A percentile compares a stretch with the other conserved stretches of the same genome.
These are phyloP conservation scores for Platypus cylindrus DNA, from an alignment of 2,888 invertebrate species.

Conservation along the genomic window DNA sequence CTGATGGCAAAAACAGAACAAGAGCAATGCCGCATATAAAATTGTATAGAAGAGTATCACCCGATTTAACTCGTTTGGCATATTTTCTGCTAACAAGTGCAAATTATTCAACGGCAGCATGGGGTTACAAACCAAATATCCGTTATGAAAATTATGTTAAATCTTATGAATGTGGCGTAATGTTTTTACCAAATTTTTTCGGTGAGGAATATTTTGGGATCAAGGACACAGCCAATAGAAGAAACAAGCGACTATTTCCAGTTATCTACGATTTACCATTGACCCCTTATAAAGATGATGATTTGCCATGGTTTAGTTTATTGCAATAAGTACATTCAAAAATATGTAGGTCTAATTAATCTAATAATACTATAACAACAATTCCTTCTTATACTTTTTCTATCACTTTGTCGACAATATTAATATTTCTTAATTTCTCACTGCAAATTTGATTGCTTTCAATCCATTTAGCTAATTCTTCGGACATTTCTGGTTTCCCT, in stretches of 20 bases:
- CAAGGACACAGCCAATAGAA: conserved; percentile 19
- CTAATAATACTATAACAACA: background rate
- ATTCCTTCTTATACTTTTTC: conserved; percentile 1
- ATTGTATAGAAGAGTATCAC: conserved; percentile 66
- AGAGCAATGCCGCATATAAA: conserved; percentile 94
- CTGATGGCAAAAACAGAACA: conserved; percentile 53
- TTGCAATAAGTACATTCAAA: background rate
- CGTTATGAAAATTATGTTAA: conserved; percentile 45
- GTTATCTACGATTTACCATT: conserved; percentile 78
- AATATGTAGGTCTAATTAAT: background rate
- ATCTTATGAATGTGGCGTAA: conserved; percentile 75
- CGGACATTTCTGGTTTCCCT: conserved; percentile 47
- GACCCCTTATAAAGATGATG: conserved; percentile 51
- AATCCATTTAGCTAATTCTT: conserved; percentile 55
- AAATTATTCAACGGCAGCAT: conserved; percentile 94
- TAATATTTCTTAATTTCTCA: conserved; percentile 40
- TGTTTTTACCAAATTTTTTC: conserved; percentile 73
- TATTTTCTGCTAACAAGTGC: conserved; percentile 87
- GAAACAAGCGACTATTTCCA: conserved; percentile 38
- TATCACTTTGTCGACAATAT: conserved; percentile 4
- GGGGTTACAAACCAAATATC: conserved; percentile 62
- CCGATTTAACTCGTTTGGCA: conserved; percentile 51
- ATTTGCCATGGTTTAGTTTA: conserved; percentile 49
- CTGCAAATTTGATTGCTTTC: conserved; percentile 61
- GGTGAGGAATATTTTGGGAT: conserved; percentile 45